Conservation (phyloP, 1,140 invertebrate genomes). For the Panonychus citri region DNA sequence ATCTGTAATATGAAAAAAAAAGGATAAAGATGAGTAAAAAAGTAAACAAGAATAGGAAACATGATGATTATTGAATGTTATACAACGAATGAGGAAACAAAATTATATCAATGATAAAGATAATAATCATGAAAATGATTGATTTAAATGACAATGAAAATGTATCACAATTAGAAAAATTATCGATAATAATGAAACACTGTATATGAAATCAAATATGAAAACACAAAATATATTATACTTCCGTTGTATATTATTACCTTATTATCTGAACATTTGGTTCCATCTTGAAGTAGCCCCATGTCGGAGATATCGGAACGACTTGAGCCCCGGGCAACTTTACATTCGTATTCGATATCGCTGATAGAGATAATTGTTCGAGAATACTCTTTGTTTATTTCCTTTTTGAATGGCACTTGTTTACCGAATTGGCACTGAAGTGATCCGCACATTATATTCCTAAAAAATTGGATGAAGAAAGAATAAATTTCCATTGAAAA, state of each 20-base stretch:
- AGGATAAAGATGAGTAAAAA: neutral
- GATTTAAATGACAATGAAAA: too few species aligned
- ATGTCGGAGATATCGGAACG: slow-evolving; percentile 37
- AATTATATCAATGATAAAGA: too few species aligned
- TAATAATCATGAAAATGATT: too few species aligned
- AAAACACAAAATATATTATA: slow-evolving; percentile 7
- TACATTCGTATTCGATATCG: slow-evolving; percentile 67
- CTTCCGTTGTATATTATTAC: too few species aligned
- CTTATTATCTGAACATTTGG: slow-evolving; percentile 66
- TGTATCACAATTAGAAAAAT: too few species aligned
- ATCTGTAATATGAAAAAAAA: slow-evolving; percentile 28
- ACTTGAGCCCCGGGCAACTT: slow-evolving; percentile 46
- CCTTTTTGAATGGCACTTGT: slow-evolving; percentile 37
- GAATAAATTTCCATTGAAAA: neutral
- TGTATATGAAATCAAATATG: too few species aligned
- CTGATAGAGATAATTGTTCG: slow-evolving; percentile 63
- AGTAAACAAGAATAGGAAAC: neutral
- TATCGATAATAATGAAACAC: too few species aligned
- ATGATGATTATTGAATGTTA: neutral
- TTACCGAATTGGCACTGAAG: slow-evolving; percentile 68
- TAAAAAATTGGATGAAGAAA: slow-evolving; percentile 19
- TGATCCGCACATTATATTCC: slow-evolving; percentile 65
- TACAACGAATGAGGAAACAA: neutral
- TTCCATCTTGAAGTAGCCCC: slow-evolving; percentile 63
- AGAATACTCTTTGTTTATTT: slow-evolving; percentile 43